Evolutionary conservation across 1,140 invertebrate genomes (phyloP).

Genomic region (Euglossa dilemma): DNA sequence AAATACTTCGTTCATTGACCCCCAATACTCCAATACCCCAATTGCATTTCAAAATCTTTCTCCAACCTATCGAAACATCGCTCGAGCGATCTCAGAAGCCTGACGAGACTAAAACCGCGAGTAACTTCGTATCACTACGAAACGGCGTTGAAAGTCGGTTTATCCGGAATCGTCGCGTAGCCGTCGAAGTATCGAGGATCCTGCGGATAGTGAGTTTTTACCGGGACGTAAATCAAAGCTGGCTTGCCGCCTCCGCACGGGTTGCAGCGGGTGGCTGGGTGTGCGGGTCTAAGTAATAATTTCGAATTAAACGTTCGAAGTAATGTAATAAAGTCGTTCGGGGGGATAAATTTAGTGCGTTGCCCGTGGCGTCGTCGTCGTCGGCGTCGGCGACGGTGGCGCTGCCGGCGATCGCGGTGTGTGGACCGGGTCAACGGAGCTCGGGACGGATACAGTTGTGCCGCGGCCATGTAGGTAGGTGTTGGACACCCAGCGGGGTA

Average conservation of each 20-base stretch:
- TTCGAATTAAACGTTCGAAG: conserved; percentile 78
- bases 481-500: conserved; percentile 81
- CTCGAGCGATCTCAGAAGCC: no score
- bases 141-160: no score
- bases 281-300: conserved; percentile 75
- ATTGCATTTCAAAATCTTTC: no score
- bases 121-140: no score
- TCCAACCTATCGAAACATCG: no score
- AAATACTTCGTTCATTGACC: no score
- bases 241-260: conserved; percentile 16
- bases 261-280: conserved; percentile 9
- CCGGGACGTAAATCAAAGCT: conserved; percentile 73
- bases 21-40: no score
- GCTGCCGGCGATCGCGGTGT: conserved; percentile 56
- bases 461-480: conserved; percentile 79
- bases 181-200: background rate
- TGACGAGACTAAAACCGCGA: no score
- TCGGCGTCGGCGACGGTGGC: conserved; percentile 57
- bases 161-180: background rate
- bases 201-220: conserved; percentile 64
- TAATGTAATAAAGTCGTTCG: conserved; percentile 81
- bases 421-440: conserved; percentile 64
- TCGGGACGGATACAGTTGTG: conserved; percentile 73
- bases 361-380: conserved; percentile 45
- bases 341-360: conserved; percentile 78